These are phyloP conservation scores for Otolemur crassicaudatus DNA, from an alignment of 2,797 vertebrate genomes.

Conservation along the genomic window DNA sequence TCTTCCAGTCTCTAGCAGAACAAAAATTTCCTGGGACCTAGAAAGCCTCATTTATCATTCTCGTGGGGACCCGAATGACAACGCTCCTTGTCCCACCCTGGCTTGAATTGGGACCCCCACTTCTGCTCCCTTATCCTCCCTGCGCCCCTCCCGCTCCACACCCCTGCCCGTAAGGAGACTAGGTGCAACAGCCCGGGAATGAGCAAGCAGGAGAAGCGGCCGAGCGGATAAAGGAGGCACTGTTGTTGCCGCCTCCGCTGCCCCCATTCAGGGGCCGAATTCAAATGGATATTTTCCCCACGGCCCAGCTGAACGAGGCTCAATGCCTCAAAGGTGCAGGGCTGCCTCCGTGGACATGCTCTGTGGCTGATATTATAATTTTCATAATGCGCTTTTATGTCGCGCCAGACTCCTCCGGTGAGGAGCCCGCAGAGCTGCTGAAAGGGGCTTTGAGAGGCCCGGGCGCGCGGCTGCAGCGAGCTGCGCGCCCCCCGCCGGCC, in stretches of 20 bases:
- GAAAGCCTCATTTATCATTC: constrained; percentile 72
- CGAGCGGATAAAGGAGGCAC: constrained; percentile 87
- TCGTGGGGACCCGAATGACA: constrained; percentile 32
- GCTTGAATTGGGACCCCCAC: background rate
- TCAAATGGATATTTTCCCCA: constrained; percentile 89
- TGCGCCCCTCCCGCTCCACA: constrained; percentile 51
- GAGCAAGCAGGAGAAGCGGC: constrained; percentile 75
- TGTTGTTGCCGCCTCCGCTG: constrained; percentile 82
- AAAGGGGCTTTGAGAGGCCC: constrained; percentile 89
- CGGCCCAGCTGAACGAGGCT: constrained; percentile 88
- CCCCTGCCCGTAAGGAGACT: constrained; percentile 70
- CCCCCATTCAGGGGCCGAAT: constrained; percentile 86
- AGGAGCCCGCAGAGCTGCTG: constrained; percentile 89
- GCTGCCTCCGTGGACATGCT: constrained; percentile 88
- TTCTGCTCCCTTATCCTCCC: constrained; percentile 22
- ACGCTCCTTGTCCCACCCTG: constrained; percentile 13
- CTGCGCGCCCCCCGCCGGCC: constrained; percentile 86
- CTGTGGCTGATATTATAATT: constrained; percentile 90
- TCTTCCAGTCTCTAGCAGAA: background rate
- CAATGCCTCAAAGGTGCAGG: constrained; percentile 89
- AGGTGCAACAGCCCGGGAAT: constrained; percentile 84
- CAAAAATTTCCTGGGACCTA: constrained; percentile 45
- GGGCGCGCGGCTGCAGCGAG: constrained; percentile 84
- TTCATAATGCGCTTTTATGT: constrained; percentile 92
- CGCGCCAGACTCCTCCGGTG: constrained; percentile 88